phyloP scores from a whole-genome alignment of 2,888 invertebrate genomes.

The Troglohyphantes excavatus region DNA sequence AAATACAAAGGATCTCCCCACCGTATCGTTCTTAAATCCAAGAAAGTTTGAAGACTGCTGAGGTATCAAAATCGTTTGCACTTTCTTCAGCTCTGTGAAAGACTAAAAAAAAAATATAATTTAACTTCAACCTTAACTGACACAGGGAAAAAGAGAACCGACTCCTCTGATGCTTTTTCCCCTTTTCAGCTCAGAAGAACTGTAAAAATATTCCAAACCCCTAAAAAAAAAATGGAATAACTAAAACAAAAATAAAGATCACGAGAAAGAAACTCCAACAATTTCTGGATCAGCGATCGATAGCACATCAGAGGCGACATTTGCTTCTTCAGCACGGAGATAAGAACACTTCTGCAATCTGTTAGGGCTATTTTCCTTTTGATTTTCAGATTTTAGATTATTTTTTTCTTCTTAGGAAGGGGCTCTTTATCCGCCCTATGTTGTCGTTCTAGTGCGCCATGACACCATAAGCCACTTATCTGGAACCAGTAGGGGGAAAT shows the following conservation, averaged over 20 bases:
- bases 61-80: not conserved
- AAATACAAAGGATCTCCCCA: not conserved
- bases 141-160: not conserved
- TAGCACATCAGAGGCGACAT: not conserved
- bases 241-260: not conserved
- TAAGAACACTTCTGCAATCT: not conserved
- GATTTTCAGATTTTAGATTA: not conserved
- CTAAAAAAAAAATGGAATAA: not conserved
- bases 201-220: not conserved
- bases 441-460: not conserved
- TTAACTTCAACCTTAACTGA: not conserved
- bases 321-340: constrained; percentile 10
- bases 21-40: not conserved
- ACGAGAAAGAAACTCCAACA: not conserved
- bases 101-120: not conserved
- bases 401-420: not conserved
- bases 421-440: not conserved
- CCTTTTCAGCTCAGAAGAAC: not conserved
- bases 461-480: constrained; percentile 41
- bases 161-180: not conserved
- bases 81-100: not conserved
- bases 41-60: not conserved
- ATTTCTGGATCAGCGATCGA: constrained; percentile 10
- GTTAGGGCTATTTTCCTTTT: not conserved
- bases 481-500: not conserved